These are phyloP conservation scores for Prionace glauca DNA, from an alignment of 2,797 vertebrate genomes.

Conservation along the genomic window DNA sequence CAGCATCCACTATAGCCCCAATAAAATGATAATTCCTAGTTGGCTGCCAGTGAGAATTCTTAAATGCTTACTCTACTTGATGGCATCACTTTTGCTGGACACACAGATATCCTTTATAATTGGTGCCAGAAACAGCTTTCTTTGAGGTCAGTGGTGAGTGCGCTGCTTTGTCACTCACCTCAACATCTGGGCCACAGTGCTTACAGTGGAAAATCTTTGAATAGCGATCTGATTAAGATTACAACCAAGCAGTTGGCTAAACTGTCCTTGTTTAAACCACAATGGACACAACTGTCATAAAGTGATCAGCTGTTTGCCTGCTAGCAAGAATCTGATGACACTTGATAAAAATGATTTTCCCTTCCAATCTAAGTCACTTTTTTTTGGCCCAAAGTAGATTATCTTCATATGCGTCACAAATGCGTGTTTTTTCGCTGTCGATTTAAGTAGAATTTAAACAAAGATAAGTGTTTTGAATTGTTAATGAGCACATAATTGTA, in stretches of 20 bases:
- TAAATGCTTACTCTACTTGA: background rate
- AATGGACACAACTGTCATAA: background rate
- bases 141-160: background rate
- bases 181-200: background rate
- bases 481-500: conserved; percentile 1
- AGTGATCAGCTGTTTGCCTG: background rate
- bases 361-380: background rate
- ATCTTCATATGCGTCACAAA: background rate
- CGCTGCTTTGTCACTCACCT: background rate
- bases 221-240: background rate
- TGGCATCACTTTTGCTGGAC: background rate
- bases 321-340: background rate
- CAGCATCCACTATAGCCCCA: background rate
- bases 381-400: background rate
- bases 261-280: background rate
- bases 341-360: background rate
- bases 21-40: background rate
- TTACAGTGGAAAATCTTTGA: background rate
- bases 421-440: background rate
- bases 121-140: background rate
- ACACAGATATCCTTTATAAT: background rate
- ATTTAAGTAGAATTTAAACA: background rate
- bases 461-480: background rate
- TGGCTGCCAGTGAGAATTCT: no score
- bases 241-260: background rate